A percentile compares a stretch with the other conserved stretches of the same genome.
Conservation (phyloP, 2,113 vertebrate genomes). For the Ophiodon elongatus region DNA sequence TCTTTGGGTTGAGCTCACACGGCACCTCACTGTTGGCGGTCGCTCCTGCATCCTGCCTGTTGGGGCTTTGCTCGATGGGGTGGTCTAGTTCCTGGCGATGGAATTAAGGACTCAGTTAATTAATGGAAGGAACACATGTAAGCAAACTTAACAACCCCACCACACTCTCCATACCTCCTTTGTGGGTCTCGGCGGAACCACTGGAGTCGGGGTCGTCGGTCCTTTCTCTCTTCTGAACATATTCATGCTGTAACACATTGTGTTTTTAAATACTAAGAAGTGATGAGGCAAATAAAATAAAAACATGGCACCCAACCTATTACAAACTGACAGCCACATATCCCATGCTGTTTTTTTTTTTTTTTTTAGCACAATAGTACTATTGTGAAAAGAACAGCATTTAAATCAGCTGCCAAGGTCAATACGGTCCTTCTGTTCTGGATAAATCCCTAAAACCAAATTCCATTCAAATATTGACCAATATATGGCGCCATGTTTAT, state of each 20-base stretch:
- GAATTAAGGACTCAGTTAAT: not conserved
- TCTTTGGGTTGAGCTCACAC: slow-evolving; percentile 4
- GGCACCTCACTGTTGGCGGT: not conserved
- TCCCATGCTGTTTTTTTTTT: not conserved
- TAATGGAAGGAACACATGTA: not conserved
- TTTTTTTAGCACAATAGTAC: not conserved
- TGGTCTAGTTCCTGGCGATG: slow-evolving; percentile 58
- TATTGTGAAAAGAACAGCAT: not conserved
- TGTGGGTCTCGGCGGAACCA: slow-evolving; percentile 48
- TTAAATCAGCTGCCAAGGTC: slow-evolving; percentile 19
- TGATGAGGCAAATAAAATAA: not conserved
- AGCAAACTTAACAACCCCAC: not conserved
- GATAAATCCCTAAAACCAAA: not conserved
- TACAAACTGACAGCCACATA: not conserved
- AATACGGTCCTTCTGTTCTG: not conserved
- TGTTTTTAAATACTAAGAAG: not conserved
- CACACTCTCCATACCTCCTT: slow-evolving; percentile 39
- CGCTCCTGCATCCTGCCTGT: not conserved
- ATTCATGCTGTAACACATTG: slow-evolving; percentile 56
- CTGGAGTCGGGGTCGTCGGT: slow-evolving; percentile 22
- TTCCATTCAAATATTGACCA: not conserved
- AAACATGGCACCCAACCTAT: not conserved
- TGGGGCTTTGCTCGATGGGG: slow-evolving; percentile 26
- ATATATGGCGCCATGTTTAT: not conserved
- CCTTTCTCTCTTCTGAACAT: slow-evolving; percentile 62